Conservation (phyloP, 2,797 vertebrate genomes). For the Paedocypris micromegethes region DNA sequence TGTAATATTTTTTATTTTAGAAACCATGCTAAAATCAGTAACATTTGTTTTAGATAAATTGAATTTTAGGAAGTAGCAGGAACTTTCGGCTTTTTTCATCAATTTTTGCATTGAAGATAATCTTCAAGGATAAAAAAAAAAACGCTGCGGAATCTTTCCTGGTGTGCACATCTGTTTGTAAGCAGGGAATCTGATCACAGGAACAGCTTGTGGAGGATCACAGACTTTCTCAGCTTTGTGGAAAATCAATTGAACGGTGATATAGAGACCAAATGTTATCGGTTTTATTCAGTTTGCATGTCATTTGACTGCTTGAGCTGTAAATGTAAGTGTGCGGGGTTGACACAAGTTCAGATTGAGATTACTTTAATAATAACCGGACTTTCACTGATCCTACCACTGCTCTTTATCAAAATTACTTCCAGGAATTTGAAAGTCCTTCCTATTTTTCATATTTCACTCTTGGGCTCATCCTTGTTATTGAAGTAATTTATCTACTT, state of each 20-base stretch:
- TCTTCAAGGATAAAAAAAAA: no score
- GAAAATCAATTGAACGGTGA: neutral
- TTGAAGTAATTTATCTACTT: neutral
- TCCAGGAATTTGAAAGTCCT: slow-evolving; percentile 21
- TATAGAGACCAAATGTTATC: neutral
- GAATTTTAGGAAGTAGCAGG: no score
- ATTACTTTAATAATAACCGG: slow-evolving; percentile 27
- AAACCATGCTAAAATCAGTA: no score
- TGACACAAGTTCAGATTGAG: slow-evolving; percentile 45
- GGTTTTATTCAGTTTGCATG: neutral
- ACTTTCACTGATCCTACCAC: slow-evolving; percentile 51
- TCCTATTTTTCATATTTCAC: slow-evolving; percentile 10
- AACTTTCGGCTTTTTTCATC: no score
- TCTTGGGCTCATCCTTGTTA: slow-evolving; percentile 17
- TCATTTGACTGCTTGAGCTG: slow-evolving; percentile 12
- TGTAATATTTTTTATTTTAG: no score
- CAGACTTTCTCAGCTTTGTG: no score
- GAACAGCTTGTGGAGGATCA: no score
- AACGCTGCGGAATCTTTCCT: no score
- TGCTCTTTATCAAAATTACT: slow-evolving; percentile 39
- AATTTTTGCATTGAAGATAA: no score
- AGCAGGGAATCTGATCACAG: no score
- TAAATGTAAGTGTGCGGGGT: slow-evolving; percentile 41
- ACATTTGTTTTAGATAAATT: no score
- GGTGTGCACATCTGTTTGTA: no score